These are phyloP conservation scores for Orbicella faveolata DNA, from an alignment of 64 coral and sea anemone genomes.

Conservation along the genomic window DNA sequence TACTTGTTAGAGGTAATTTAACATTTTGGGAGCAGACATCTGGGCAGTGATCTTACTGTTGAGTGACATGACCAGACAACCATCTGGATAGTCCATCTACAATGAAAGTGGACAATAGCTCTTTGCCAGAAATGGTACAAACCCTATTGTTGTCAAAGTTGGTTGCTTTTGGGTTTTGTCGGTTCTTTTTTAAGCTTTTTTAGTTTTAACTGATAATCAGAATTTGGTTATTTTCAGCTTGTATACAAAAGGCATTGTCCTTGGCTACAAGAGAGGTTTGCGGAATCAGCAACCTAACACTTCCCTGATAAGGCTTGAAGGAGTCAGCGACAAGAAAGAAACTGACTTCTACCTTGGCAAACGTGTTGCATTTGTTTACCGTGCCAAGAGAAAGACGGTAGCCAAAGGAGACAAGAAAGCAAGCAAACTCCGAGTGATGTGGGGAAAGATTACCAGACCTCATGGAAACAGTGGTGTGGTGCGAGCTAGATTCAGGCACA, in stretches of 20 bases:
- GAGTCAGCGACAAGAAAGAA: slow-evolving; percentile 80
- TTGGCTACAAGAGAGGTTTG: slow-evolving; percentile 93
- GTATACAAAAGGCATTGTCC: slow-evolving; percentile 96
- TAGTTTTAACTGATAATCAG: not conserved
- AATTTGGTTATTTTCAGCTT: slow-evolving; percentile 48
- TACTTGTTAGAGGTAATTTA: too few relatives aligned
- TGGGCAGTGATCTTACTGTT: too few relatives aligned
- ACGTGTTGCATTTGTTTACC: slow-evolving; percentile 90
- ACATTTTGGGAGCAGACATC: too few relatives aligned
- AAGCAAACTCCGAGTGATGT: slow-evolving; percentile 87
- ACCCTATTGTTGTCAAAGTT: too few relatives aligned
- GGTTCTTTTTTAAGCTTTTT: too few relatives aligned
- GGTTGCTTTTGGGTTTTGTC: too few relatives aligned
- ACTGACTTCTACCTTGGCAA: slow-evolving; percentile 97
- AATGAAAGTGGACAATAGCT: too few relatives aligned
- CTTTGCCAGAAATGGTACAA: too few relatives aligned
- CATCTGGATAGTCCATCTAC: too few relatives aligned
- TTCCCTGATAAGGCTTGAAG: slow-evolving; percentile 90
- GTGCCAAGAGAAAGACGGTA: slow-evolving; percentile 84
- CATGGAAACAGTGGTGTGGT: slow-evolving; percentile 99
- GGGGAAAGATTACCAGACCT: slow-evolving; percentile 88
- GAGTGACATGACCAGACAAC: too few relatives aligned
- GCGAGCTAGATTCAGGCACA: slow-evolving; percentile 94
- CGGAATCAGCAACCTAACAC: slow-evolving; percentile 94
- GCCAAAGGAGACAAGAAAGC: slow-evolving; percentile 87